Evolutionary conservation across 92 coral and sea anemone species (phyloP).

Genomic region (Chrysogorgia sp.): DNA sequence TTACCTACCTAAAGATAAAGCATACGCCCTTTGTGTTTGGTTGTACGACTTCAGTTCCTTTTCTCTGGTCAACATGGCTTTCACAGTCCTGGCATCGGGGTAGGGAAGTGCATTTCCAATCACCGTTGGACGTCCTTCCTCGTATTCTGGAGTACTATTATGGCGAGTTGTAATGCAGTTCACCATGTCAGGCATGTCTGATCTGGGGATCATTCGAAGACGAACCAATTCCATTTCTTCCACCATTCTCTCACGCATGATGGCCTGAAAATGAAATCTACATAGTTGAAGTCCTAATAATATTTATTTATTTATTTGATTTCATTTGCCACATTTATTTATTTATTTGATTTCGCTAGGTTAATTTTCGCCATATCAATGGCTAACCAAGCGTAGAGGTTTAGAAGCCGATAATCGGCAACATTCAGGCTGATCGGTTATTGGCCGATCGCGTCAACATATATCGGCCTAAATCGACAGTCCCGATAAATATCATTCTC

Average conservation of each 20-base stretch:
- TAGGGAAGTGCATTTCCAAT: constrained; percentile 55
- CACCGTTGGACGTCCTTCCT: constrained; percentile 47
- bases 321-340: too few species aligned
- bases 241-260: constrained; percentile 82
- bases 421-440: too few species aligned
- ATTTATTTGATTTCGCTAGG: too few species aligned
- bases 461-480: too few species aligned
- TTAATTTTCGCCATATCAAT: too few species aligned
- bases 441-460: too few species aligned
- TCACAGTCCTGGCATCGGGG: constrained; percentile 43
- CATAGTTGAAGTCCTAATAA: too few species aligned
- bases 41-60: constrained; percentile 44
- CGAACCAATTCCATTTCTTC: constrained; percentile 81
- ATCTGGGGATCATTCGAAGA: constrained; percentile 80
- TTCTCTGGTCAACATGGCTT: constrained; percentile 59
- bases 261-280: constrained; percentile 53
- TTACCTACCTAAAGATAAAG: constrained; percentile 40
- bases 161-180: constrained; percentile 44
- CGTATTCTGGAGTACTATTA: constrained; percentile 22
- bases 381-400: too few species aligned
- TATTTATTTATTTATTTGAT: too few species aligned
- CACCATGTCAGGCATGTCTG: constrained; percentile 94
- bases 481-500: too few species aligned
- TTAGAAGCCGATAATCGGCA: too few species aligned
- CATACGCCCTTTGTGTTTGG: constrained; percentile 44